Percentiles rank a stretch among this genome's conserved stretches.
These are phyloP conservation scores for Drosophila aff. DNA, from an alignment of 1,140 invertebrate genomes.

Conservation along the genomic window DNA sequence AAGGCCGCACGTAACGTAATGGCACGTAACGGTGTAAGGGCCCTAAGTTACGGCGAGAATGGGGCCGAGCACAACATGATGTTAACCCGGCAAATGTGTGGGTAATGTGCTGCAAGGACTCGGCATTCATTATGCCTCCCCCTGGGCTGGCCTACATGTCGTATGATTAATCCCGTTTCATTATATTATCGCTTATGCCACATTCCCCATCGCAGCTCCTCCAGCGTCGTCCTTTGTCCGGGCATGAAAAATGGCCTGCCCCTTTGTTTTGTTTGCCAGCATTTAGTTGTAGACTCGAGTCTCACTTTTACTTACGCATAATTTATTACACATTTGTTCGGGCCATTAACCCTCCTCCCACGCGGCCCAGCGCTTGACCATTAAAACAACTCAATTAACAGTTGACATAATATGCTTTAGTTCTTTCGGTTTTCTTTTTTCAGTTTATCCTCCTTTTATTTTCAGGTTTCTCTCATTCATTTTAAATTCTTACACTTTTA, in stretches of 20 bases:
- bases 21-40: conserved; percentile 42
- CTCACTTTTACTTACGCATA: conserved; percentile 49
- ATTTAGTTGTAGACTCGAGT: conserved; percentile 44
- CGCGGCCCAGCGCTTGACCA: conserved; percentile 27
- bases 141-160: conserved; percentile 50
- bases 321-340: conserved; percentile 49
- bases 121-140: conserved; percentile 48
- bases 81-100: conserved; percentile 47
- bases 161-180: conserved; percentile 82
- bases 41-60: conserved; percentile 38
- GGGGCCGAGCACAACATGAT: conserved; percentile 35
- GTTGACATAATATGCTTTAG: conserved; percentile 80
- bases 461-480: conserved; percentile 42
- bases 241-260: conserved; percentile 73
- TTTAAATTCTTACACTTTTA: conserved; percentile 75
- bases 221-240: conserved; percentile 32
- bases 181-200: conserved; percentile 70
- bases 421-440: conserved; percentile 56
- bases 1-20: conserved; percentile 64
- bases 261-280: conserved; percentile 58
- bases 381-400: conserved; percentile 82
- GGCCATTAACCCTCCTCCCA: conserved; percentile 25
- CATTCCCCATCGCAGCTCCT: conserved; percentile 21
- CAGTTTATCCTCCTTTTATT: conserved; percentile 46
- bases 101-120: conserved; percentile 46